A percentile compares a stretch with the other conserved stretches of the same genome.
Evolutionary conservation across 1,140 invertebrate genomes (phyloP).

Genomic region (Lepidostoma basale): DNA sequence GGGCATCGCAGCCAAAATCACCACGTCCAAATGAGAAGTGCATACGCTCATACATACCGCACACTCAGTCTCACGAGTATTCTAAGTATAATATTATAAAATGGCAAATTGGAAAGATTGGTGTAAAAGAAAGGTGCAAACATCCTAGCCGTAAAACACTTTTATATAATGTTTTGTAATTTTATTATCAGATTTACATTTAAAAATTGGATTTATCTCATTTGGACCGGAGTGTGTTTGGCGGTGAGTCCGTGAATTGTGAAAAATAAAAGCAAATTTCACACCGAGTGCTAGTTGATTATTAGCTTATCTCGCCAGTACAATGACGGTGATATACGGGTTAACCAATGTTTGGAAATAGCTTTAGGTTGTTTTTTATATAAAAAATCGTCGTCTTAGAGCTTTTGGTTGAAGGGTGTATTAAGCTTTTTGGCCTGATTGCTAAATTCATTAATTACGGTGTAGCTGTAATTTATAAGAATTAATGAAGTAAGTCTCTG

Average conservation of each 20-base stretch:
- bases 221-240: too few species aligned
- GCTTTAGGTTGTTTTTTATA: slow-evolving; percentile 33
- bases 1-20: too few species aligned
- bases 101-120: too few species aligned
- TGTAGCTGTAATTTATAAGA: slow-evolving; percentile 23
- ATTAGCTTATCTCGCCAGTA: slow-evolving; percentile 11
- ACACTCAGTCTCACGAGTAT: too few species aligned
- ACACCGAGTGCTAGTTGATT: slow-evolving; percentile 1
- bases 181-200: slow-evolving; percentile 7
- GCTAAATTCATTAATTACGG: slow-evolving; percentile 33
- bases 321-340: slow-evolving; percentile 29
- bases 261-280: neutral
- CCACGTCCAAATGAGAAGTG: too few species aligned
- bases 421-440: slow-evolving; percentile 42
- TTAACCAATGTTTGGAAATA: slow-evolving; percentile 27
- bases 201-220: too few species aligned
- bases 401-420: slow-evolving; percentile 31
- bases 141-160: too few species aligned
- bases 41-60: too few species aligned
- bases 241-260: too few species aligned
- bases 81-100: too few species aligned
- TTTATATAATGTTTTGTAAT: too few species aligned
- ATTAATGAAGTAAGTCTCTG: slow-evolving; percentile 20
- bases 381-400: slow-evolving; percentile 30
- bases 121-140: too few species aligned